Evolutionary conservation across 2,888 invertebrate genomes (phyloP), one percentile per base, ranked within the genome.

Genomic region (Netelia inedita): DNA sequence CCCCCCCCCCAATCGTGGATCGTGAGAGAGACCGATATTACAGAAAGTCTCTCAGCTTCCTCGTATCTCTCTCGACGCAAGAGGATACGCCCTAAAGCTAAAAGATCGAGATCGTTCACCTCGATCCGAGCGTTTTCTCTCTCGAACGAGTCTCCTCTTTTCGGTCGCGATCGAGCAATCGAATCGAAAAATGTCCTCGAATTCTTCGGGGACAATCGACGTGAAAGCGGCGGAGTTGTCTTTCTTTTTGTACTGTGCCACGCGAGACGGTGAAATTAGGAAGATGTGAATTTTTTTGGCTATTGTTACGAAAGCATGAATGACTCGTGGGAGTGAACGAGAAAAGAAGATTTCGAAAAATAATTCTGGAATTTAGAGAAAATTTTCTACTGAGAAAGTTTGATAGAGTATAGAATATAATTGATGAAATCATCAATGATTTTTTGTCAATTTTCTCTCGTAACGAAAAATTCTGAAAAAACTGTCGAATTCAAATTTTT

Each of bases 21-120:
- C 10, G 41, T 19, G n/a, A 73, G 59, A 73, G 23, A 23, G 1
- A 46, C 46, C 46, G 11, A 46, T 46, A 19, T 57, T 19, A 57
- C 16, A 57, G 16, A 57, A 72, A 79, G 50, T 72, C 21, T 46
- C 57, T 43, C 21, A 55, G 21, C 57, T 41, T 79, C 65, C 53
- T 63, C 10, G 35, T 74, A 11, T 16, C 23, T 71, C 16, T 41
- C 19, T 53, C 50, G 53, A 19, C 43, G 14, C 53, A 21, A n/a
- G 35, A 84, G 53, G 16, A 69, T 69, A 61, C 69, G 63, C 73
- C 76, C 73, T 63, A 74, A 84, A 72, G 72, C 53, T 68, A 63
- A 61, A 19, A n/a, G 43, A 78, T 78, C 66, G 28, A 61, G 80
- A 80, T 80, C 72, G 35, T 72, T 73, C 76, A 68, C 76, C 74